Evolutionary conservation across 2,113 vertebrate genomes (phyloP).

Genomic region (Siniperca knerii): DNA sequence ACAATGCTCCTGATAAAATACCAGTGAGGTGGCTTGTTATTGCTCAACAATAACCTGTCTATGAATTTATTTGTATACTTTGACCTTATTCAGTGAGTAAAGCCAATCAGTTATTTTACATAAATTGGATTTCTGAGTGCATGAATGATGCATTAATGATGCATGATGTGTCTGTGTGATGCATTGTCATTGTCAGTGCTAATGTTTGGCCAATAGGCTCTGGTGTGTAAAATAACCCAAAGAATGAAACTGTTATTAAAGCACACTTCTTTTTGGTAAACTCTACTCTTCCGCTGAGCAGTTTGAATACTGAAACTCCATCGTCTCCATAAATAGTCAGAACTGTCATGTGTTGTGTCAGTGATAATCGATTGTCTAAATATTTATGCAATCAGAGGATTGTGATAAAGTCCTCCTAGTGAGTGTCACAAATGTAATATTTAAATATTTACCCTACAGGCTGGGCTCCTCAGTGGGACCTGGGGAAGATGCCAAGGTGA

Average conservation of each 20-base stretch:
- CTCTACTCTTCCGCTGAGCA: background rate
- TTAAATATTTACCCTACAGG: slow-evolving; percentile 71
- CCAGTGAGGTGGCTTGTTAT: background rate
- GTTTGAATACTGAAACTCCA: slow-evolving; percentile 6
- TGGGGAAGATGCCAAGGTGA: slow-evolving; percentile 83
- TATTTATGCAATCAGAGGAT: slow-evolving; percentile 28
- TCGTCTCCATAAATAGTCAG: slow-evolving; percentile 46
- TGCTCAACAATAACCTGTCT: background rate
- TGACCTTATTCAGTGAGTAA: background rate
- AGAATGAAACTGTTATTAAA: background rate
- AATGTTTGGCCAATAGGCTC: background rate
- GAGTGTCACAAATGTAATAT: slow-evolving; percentile 40
- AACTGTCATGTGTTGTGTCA: background rate
- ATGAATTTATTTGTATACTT: background rate
- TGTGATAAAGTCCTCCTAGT: background rate
- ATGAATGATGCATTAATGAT: too few relatives aligned
- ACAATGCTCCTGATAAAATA: background rate
- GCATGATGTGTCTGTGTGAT: background rate
- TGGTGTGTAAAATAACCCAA: background rate
- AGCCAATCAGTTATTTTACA: background rate
- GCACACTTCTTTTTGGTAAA: background rate
- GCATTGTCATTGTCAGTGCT: background rate
- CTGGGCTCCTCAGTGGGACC: slow-evolving; percentile 78
- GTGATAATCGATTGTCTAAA: background rate
- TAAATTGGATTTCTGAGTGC: background rate